Evolutionary conservation across 1,140 invertebrate genomes (phyloP).

Genomic region (Pseudobourletiella spinata): DNA sequence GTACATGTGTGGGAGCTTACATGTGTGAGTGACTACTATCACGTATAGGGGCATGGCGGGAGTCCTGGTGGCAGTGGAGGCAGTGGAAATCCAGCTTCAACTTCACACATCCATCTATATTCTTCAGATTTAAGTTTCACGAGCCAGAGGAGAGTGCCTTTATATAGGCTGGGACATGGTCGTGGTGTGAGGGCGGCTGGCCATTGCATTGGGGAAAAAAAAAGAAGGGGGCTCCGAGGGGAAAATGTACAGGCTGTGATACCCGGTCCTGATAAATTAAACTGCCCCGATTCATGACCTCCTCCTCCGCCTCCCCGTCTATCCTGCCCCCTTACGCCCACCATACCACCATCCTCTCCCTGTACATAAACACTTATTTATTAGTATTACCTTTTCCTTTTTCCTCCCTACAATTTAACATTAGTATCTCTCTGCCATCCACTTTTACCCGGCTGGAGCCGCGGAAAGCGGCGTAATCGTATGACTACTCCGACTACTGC

Average conservation of each 20-base stretch:
- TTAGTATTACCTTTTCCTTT: slow-evolving; percentile 5
- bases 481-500: no score
- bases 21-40: no score
- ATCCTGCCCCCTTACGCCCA: background rate
- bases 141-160: no score
- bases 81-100: background rate
- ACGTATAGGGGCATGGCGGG: no score
- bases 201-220: no score
- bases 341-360: background rate
- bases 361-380: slow-evolving; percentile 5
- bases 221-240: background rate
- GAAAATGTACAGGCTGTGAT: background rate
- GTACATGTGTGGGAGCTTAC: no score
- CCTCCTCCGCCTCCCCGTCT: background rate
- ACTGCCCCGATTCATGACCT: background rate
- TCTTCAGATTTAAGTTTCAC: background rate
- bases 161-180: no score
- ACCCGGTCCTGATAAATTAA: background rate
- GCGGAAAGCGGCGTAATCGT: no score
- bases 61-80: no score
- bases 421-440: background rate
- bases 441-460: background rate
- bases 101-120: background rate
- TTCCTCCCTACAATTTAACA: background rate
- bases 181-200: no score